These are phyloP conservation scores for Rhinogobio ventralis DNA, from an alignment of 2,797 vertebrate species.

Conservation along the genomic window DNA sequence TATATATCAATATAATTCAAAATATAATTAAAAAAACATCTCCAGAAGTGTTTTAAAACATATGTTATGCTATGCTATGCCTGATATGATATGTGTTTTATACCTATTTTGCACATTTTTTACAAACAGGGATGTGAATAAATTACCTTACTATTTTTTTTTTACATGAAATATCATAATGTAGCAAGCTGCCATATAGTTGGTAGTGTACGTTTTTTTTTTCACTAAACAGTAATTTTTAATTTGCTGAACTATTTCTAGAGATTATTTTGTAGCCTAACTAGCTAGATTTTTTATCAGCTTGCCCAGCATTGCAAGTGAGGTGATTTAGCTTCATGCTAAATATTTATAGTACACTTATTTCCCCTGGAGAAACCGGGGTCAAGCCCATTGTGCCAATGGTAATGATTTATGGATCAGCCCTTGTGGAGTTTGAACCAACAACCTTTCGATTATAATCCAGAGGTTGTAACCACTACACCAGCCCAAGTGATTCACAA, in stretches of 20 bases:
- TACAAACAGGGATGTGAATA: neutral
- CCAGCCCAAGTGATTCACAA: neutral
- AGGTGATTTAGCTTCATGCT: conserved; percentile 11
- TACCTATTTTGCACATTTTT: neutral
- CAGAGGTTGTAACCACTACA: neutral
- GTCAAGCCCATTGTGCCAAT: neutral
- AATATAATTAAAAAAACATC: neutral
- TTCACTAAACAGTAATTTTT: neutral
- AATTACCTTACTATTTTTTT: neutral
- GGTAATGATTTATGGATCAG: neutral
- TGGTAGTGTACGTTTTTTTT: neutral
- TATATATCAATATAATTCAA: neutral
- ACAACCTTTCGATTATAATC: neutral
- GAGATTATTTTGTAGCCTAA: neutral
- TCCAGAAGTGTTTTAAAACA: neutral
- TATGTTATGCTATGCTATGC: too few relatives aligned
- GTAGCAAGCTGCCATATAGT: neutral
- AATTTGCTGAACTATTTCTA: neutral
- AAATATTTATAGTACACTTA: neutral
- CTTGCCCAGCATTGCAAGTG: neutral
- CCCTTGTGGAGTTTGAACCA: neutral
- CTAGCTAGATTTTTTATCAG: neutral
- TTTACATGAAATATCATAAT: neutral
- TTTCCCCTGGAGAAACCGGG: neutral
- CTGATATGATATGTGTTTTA: neutral